Evolutionary conservation across 2,113 vertebrate species (phyloP).

Genomic region (Chroicocephalus ridibundus): DNA sequence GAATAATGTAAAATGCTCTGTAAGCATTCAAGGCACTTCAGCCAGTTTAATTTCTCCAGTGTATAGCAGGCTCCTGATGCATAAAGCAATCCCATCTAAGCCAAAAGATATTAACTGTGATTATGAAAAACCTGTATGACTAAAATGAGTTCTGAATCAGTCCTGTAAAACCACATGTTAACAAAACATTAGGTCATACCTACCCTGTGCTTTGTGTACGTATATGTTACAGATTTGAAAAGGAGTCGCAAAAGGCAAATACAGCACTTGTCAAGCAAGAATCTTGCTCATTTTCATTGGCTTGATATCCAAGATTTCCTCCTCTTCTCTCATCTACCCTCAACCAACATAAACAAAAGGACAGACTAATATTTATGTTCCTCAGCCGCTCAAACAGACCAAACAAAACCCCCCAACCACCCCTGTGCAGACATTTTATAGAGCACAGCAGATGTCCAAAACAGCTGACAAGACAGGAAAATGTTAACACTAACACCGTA

Average conservation of each 20-base stretch:
- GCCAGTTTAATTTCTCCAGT: background rate
- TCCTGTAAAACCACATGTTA: background rate
- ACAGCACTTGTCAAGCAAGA: slow-evolving; percentile 7
- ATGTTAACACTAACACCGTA: slow-evolving; percentile 43
- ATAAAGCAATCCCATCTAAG: background rate
- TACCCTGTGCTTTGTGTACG: background rate
- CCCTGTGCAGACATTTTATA: slow-evolving; percentile 51
- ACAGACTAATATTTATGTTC: slow-evolving; percentile 65
- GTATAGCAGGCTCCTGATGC: background rate
- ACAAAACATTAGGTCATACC: slow-evolving; percentile 19
- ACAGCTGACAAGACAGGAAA: slow-evolving; percentile 70
- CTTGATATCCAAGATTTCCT: slow-evolving; percentile 36
- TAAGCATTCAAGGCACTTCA: background rate
- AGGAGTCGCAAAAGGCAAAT: slow-evolving; percentile 13
- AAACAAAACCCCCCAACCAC: slow-evolving; percentile 50
- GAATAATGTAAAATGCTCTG: background rate
- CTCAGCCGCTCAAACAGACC: slow-evolving; percentile 45
- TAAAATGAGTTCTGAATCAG: slow-evolving; percentile 5
- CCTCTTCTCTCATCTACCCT: slow-evolving; percentile 46
- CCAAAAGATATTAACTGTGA: background rate
- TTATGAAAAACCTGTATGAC: background rate
- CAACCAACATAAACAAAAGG: slow-evolving; percentile 56
- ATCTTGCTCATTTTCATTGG: slow-evolving; percentile 35
- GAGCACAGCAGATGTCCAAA: slow-evolving; percentile 65
- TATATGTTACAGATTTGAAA: background rate